Base-by-base conservation (phyloP, 2,888 invertebrate genomes). In the Callyntrura sp. region DNA sequence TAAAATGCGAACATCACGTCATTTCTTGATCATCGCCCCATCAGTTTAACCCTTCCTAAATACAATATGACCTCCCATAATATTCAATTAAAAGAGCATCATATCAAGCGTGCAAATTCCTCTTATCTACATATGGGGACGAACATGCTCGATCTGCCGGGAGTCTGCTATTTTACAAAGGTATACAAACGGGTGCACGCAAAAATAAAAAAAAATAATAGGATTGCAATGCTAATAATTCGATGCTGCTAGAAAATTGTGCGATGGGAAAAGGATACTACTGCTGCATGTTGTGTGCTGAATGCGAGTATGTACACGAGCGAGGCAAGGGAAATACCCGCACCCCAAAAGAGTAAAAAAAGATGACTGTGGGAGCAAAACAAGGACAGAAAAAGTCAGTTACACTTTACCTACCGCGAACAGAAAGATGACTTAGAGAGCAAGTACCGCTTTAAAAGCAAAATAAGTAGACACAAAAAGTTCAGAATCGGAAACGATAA, bases 391-490 rank as follows among this genome's bases (percentile, higher is more conserved):
- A 45, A 9, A 12, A 45, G 45, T 45, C 73, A 60, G 73, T 57
- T 57, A 23, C 45, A 12, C 55, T 57, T 60, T 84, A 88, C 88
- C 88, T 88, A 88, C 88, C 88, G 88, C 88, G 57, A 83, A 88
- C 88, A 88, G 88, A 84, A 88, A 88, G 88, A 88, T 84, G 83
- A 28, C 45, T 57, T 60, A 55, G 51, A 4, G n/a, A 62, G 11
- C 9, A 62, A 35, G 35, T 35, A 35, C 35, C 6, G 35, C 35
- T 35, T 35, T 6, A 35, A 35, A 35, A 35, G 35, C 35, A 35
- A 35, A 35, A 11, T 9, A 9, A 11, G 20, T 79, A 76, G 85
- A 85, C 45, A 60, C 11, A 43, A 55, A 73, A 65, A 35, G 35
- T 6, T 6, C 35, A 35, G 35, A 35, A 65, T 35, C 35, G 35